Evolutionary conservation across 2,888 invertebrate species (phyloP).

Genomic region (Odontothrips loti): DNA sequence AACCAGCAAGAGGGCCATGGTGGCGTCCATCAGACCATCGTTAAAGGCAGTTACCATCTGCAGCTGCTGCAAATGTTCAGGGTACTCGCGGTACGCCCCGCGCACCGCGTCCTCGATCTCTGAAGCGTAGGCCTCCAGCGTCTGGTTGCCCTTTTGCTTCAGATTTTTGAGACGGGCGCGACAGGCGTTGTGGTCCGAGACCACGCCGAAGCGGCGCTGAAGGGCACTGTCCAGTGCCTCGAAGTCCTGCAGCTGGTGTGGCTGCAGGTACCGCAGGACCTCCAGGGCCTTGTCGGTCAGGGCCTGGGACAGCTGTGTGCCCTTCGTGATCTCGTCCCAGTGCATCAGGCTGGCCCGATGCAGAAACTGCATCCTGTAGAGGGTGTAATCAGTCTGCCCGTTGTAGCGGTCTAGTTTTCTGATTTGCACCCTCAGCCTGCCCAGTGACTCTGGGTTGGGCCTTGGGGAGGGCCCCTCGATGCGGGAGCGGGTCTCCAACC

Average conservation of each 20-base stretch:
- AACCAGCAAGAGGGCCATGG: background rate
- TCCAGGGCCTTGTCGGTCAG: background rate
- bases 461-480: background rate
- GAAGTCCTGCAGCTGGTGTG: background rate
- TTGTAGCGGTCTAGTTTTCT: background rate
- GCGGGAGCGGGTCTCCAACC: background rate
- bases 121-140: background rate
- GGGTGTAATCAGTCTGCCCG: background rate
- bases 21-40: background rate
- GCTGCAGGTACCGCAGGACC: background rate
- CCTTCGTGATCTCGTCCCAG: background rate
- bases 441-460: background rate
- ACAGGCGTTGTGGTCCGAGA: background rate
- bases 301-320: background rate
- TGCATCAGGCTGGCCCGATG: background rate
- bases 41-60: background rate
- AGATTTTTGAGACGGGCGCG: background rate
- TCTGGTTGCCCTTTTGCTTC: background rate
- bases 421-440: background rate
- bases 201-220: background rate
- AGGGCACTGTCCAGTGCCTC: background rate
- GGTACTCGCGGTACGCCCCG: background rate
- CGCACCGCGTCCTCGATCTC: background rate
- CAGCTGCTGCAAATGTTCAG: background rate
- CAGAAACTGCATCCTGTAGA: background rate